Evolutionary conservation across 2,888 invertebrate genomes (phyloP).

Genomic region (Cinara cedri): DNA sequence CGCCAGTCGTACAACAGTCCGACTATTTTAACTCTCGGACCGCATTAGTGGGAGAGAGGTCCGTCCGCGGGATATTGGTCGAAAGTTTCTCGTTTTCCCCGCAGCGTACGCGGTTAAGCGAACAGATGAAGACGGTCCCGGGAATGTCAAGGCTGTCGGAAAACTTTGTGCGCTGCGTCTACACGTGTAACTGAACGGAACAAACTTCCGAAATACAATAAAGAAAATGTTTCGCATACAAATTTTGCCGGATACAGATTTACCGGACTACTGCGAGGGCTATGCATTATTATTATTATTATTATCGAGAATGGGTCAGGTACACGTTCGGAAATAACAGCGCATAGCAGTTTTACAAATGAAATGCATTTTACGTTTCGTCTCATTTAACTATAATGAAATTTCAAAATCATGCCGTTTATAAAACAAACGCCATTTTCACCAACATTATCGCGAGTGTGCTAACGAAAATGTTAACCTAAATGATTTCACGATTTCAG

Average conservation of each 20-base stretch:
- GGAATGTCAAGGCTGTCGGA: conserved; percentile 29
- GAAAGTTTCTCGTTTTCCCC: conserved; percentile 29
- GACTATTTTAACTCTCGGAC: conserved; percentile 12
- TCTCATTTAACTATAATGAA: background rate
- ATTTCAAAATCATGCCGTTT: background rate
- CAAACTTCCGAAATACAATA: conserved; percentile 28
- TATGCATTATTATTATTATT: too few species aligned
- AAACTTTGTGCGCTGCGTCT: conserved; percentile 34
- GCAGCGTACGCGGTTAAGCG: too few species aligned
- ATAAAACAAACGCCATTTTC: background rate
- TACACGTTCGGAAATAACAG: conserved; percentile 17
- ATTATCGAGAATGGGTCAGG: background rate
- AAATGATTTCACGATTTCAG: too few species aligned
- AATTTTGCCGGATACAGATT: background rate
- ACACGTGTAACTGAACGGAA: conserved; percentile 15
- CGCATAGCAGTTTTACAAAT: conserved; percentile 12
- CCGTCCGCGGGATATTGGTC: conserved; percentile 27
- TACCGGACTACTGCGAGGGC: background rate
- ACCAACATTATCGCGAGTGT: too few species aligned
- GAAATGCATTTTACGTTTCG: background rate
- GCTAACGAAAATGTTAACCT: too few species aligned
- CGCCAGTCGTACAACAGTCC: background rate
- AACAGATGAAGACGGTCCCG: conserved; percentile 21
- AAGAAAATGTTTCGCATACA: conserved; percentile 41
- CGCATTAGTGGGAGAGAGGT: conserved; percentile 13